Base-by-base conservation (phyloP, 2,888 invertebrate genomes). In the Cephus sareptanus region DNA sequence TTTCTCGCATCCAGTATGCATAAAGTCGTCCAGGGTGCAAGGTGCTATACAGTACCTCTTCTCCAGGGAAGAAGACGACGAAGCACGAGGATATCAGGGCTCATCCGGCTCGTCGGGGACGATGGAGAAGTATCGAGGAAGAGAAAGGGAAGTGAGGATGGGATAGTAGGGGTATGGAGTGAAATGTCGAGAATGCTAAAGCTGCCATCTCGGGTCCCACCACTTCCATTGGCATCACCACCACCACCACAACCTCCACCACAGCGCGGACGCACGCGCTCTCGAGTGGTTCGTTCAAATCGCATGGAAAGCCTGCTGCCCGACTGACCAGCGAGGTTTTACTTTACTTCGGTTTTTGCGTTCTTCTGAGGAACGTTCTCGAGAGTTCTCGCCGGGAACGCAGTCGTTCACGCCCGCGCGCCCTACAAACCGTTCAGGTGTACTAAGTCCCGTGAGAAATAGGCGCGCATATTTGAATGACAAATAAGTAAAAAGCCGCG, bases 341-440 rank as follows among this genome's bases (percentile, higher is more conserved):
- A 88, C 87, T 89, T 87, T 89, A 90, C 89, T 90, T 87, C 88
- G 90, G 87, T 88, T 87, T 88, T 88, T 87, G 90, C 90, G 88
- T 90, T 90, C 89, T 86, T 85, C 87, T 6, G 15, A 85, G 85
- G 87, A 88, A 87, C 89, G 86, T 87, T 86, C 40, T 40, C 84
- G 84, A 40, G 40, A 86, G 83, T 80, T 40, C 82, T 82, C 83
- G 81, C 56, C 81, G 81, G 40, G 40, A 40, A 40, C 40, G 40
- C 4, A 40, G 15, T 40, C 11, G 70, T 70, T 13, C 15, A 70
- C 70, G 30, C 30, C 70, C 70, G 70, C 70, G 70, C 70, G 11
- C 70, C 70, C 4, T 15, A 30, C 70, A 3, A 15, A 1, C 15
- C 6, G 6, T 40, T 40, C 40, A 15, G 40, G 40, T 15, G 40